Conservation (phyloP, 2,888 invertebrate species). For the Xanthia icteritia region DNA sequence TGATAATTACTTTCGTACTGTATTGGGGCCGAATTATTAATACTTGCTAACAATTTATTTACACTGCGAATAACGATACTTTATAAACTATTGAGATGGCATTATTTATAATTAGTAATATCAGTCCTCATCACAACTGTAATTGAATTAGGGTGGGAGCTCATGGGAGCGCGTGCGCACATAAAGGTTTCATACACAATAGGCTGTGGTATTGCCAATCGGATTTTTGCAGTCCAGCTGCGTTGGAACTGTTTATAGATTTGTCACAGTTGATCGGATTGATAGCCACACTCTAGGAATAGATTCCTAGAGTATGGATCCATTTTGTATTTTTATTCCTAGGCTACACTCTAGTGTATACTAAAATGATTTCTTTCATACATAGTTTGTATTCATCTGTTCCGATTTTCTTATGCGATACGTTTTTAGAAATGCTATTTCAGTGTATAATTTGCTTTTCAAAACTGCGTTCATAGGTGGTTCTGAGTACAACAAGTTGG, state of each 20-base stretch:
- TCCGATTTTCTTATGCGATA: not conserved
- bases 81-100: constrained; percentile 82
- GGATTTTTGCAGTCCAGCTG: not conserved
- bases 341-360: too few relatives aligned
- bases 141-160: constrained; percentile 55
- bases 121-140: constrained; percentile 86
- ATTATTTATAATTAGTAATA: constrained; percentile 81
- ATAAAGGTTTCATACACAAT: not conserved
- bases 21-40: constrained; percentile 77
- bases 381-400: not conserved
- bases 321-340: too few relatives aligned
- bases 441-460: not conserved
- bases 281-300: not conserved
- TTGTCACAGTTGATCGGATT: constrained; percentile 1
- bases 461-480: too few relatives aligned
- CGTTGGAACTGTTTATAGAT: not conserved
- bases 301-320: too few relatives aligned
- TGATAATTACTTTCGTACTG: constrained; percentile 70
- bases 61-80: constrained; percentile 70
- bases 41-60: constrained; percentile 71
- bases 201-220: not conserved
- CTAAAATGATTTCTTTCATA: not conserved
- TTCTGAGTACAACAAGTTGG: not conserved
- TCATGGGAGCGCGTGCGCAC: not conserved
- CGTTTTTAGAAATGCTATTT: not conserved